phyloP scores from a whole-genome alignment of 2,113 vertebrate species.

The Aspiorhynchus laticeps region DNA sequence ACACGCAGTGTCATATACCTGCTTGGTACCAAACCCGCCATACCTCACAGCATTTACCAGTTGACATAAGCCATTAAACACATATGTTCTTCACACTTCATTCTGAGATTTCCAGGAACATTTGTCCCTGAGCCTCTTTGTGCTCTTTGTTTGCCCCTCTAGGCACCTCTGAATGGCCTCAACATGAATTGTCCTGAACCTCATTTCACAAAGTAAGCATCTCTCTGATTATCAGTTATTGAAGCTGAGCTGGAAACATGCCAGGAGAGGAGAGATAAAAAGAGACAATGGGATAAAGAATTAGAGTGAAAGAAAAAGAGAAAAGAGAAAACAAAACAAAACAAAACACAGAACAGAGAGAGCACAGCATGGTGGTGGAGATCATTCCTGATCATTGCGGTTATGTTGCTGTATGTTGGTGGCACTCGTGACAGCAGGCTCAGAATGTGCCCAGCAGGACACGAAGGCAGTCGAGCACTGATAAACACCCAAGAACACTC shows the following conservation, averaged over 20 bases:
- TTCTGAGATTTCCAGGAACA: not conserved
- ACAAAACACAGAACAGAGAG: not conserved
- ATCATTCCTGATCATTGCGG: slow-evolving; percentile 15
- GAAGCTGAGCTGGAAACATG: not conserved
- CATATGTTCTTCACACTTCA: not conserved
- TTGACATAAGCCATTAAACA: not conserved
- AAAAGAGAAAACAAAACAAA: not conserved
- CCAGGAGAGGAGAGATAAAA: slow-evolving; percentile 2
- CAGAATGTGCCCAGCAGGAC: slow-evolving; percentile 48
- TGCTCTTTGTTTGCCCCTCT: not conserved
- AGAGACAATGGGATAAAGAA: not conserved
- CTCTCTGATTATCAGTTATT: slow-evolving; percentile 1
- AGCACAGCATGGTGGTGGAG: not conserved
- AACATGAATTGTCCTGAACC: not conserved
- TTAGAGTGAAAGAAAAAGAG: not conserved
- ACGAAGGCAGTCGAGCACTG: slow-evolving; percentile 42
- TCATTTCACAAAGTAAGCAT: not conserved
- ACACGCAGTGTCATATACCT: not conserved
- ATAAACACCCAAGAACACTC: slow-evolving; percentile 52
- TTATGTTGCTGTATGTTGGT: slow-evolving; percentile 19
- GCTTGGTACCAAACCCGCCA: not conserved
- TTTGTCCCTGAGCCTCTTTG: not conserved
- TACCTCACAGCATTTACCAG: not conserved
- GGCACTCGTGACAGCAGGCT: slow-evolving; percentile 21
- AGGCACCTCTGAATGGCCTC: not conserved